These are phyloP conservation scores for Lagocephalus sceleratus DNA, from an alignment of 2,797 vertebrate species.

Conservation along the genomic window DNA sequence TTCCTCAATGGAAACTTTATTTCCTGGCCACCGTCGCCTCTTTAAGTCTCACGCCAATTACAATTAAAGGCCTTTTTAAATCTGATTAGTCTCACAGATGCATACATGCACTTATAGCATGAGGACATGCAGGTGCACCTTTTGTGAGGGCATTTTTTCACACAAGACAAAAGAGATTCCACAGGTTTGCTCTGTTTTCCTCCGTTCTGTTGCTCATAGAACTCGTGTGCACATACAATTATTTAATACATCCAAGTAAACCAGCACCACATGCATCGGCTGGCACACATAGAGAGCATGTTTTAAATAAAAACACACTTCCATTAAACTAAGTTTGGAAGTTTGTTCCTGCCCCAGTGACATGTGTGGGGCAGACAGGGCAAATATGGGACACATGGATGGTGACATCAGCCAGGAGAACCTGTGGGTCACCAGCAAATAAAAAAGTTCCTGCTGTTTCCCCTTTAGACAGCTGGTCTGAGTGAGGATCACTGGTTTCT, in stretches of 20 bases:
- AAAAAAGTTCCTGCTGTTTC: slow-evolving; percentile 40
- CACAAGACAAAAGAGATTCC: slow-evolving; percentile 32
- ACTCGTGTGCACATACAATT: slow-evolving; percentile 10
- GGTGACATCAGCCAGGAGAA: slow-evolving; percentile 53
- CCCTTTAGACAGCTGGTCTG: slow-evolving; percentile 17
- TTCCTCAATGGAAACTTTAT: slow-evolving; percentile 52
- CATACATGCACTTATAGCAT: slow-evolving; percentile 13
- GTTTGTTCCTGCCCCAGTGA: slow-evolving; percentile 46
- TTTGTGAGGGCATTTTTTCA: slow-evolving; percentile 65
- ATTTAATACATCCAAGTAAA: neutral
- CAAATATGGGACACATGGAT: slow-evolving; percentile 51
- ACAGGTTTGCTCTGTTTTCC: neutral
- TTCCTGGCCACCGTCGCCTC: slow-evolving; percentile 48
- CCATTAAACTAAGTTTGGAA: slow-evolving; percentile 53
- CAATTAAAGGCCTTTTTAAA: slow-evolving; percentile 58
- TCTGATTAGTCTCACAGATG: slow-evolving; percentile 46
- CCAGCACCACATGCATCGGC: slow-evolving; percentile 2
- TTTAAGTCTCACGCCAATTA: slow-evolving; percentile 44
- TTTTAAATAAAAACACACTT: slow-evolving; percentile 14
- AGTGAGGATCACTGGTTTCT: slow-evolving; percentile 35
- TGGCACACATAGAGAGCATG: slow-evolving; percentile 38
- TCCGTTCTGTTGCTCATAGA: neutral
- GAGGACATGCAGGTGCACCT: slow-evolving; percentile 58
- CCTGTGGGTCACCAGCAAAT: slow-evolving; percentile 46
- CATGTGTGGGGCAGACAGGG: slow-evolving; percentile 44